These are phyloP conservation scores for Ptychoptera albimana DNA, from an alignment of 2,888 invertebrate genomes.

Conservation along the genomic window DNA sequence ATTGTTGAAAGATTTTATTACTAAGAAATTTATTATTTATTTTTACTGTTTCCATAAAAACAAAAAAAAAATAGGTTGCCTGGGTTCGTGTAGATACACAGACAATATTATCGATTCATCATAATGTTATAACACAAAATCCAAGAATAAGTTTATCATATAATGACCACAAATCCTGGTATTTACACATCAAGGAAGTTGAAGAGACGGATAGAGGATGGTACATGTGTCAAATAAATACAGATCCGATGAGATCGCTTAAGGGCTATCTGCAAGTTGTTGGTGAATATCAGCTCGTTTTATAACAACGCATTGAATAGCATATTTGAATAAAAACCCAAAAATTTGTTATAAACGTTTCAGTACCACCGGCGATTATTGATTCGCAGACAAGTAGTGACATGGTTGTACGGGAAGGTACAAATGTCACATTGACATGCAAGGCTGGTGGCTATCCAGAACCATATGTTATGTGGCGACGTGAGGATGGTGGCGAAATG, in stretches of 20 bases:
- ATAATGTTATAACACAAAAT: constrained; percentile 82
- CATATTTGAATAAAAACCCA: neutral
- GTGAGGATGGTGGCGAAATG: constrained; percentile 79
- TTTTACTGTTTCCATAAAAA: neutral
- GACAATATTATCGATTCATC: constrained; percentile 81
- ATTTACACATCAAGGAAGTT: constrained; percentile 73
- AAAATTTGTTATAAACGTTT: constrained; percentile 10
- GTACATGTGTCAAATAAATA: constrained; percentile 89
- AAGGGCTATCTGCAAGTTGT: constrained; percentile 85
- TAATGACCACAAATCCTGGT: constrained; percentile 86
- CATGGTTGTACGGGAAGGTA: constrained; percentile 79
- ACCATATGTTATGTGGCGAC: constrained; percentile 84
- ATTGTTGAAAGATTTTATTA: neutral
- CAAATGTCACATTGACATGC: constrained; percentile 75
- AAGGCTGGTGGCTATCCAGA: constrained; percentile 79
- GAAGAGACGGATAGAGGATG: constrained; percentile 79
- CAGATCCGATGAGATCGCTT: constrained; percentile 82
- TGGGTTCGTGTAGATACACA: constrained; percentile 89
- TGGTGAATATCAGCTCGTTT: constrained; percentile 41
- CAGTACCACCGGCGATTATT: constrained; percentile 83
- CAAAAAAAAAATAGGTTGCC: constrained; percentile 48
- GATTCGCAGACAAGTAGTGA: constrained; percentile 82
- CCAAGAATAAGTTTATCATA: constrained; percentile 71
- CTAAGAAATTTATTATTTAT: neutral
- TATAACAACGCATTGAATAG: neutral